A percentile compares a stretch with the other conserved stretches of the same genome.
Evolutionary conservation across 37 sponge, comb jelly and placozoan genomes (phyloP).

Genomic region (Lycopodina hypogea): DNA sequence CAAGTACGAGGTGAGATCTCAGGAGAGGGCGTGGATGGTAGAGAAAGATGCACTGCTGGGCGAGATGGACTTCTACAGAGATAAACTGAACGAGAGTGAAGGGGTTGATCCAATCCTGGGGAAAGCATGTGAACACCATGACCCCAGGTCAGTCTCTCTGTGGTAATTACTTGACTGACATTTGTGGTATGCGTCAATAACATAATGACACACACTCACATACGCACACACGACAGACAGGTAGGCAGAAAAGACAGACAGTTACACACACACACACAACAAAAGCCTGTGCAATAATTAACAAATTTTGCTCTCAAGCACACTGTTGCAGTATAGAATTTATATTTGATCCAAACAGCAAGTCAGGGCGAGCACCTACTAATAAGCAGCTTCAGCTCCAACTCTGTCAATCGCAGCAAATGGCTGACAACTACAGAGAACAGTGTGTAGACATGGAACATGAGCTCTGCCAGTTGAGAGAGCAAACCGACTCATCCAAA

Average conservation of each 20-base stretch:
- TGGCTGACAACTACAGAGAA: conserved; percentile 97
- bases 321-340: no score
- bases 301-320: no score
- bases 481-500: conserved; percentile 79
- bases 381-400: conserved; percentile 64
- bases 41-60: conserved; percentile 87
- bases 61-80: conserved; percentile 71
- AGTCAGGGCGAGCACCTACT: neutral
- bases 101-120: conserved; percentile 66
- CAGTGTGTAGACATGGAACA: conserved; percentile 93
- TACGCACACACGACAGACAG: no score
- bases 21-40: conserved; percentile 87
- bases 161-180: neutral
- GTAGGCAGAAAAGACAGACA: no score
- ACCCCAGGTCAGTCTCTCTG: neutral
- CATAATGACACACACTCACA: neutral
- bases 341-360: no score
- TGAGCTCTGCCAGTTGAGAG: conserved; percentile 81
- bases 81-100: conserved; percentile 47
- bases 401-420: conserved; percentile 84
- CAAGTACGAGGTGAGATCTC: conserved; percentile 85
- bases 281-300: no score
- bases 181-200: neutral
- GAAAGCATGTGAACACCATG: conserved; percentile 8
- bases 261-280: no score